These are phyloP conservation scores for Napeogenes sylphis DNA, from an alignment of 2,888 invertebrate genomes.

Conservation along the genomic window DNA sequence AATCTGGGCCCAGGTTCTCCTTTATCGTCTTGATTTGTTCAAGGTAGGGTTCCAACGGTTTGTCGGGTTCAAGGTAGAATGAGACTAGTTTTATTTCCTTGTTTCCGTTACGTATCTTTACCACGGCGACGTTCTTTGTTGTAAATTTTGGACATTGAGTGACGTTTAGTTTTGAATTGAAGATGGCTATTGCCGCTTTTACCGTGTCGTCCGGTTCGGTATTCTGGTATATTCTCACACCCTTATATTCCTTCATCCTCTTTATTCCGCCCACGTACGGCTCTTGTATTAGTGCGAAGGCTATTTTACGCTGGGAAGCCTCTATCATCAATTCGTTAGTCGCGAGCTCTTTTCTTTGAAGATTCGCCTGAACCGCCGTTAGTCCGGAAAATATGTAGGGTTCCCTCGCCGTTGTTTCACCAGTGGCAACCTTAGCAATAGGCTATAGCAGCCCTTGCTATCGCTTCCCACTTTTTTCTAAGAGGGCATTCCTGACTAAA, in stretches of 20 bases:
- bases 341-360: too few relatives aligned
- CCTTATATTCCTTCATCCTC: conserved; percentile 5
- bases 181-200: not conserved
- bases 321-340: too few relatives aligned
- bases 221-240: not conserved
- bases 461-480: too few relatives aligned
- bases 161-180: not conserved
- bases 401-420: too few relatives aligned
- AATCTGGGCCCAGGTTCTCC: not conserved
- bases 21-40: not conserved
- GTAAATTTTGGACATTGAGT: not conserved
- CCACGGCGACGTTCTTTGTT: not conserved
- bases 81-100: not conserved
- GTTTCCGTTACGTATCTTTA: not conserved
- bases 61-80: not conserved
- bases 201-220: not conserved
- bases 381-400: too few relatives aligned
- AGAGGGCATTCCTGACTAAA: too few relatives aligned
- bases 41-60: not conserved
- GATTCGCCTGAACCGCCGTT: too few relatives aligned
- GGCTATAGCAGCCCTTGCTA: too few relatives aligned
- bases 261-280: too few relatives aligned
- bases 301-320: too few relatives aligned
- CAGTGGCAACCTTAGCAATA: too few relatives aligned
- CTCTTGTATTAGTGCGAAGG: too few relatives aligned